Evolutionary conservation across 2,888 invertebrate species (phyloP), one percentile per base, ranked within the genome.

Genomic region (Notocelia uddmanniana): DNA sequence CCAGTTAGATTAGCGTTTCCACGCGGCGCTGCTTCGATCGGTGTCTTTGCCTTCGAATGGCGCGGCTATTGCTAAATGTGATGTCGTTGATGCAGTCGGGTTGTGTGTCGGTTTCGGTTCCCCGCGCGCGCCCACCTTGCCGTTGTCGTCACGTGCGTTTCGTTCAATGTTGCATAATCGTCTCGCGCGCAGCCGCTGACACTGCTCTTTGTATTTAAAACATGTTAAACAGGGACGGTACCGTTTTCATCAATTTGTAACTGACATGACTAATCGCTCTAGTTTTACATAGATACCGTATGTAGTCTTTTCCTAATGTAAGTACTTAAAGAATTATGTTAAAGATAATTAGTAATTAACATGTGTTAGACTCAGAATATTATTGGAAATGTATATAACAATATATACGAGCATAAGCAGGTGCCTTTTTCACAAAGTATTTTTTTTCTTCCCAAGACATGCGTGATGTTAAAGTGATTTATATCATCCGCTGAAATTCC

Each of bases 1-100:
- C 90, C 83, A 89, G 90, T 88, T 92, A 89, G 89, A 91, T 90
- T 88, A 89, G 84, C 81, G 85, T 88, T 84, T 87, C 81, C 83
- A 85, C 85, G 83, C 82, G 78, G 79, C 80, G 83, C 84, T 85
- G 82, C 85, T 84, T 79, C 81, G 83, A 82, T 85, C 83, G 83
- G 85, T 85, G 85, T 86, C 84, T 87, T 86, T 85, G 88, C 87
- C 91, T 91, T 92, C 90, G 85, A 90, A 88, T 84, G 77, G 77
- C 73, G 80, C 84, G 77, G 77, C 73, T 80, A 83, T 91, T 90
- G 87, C 88, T 87, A 89, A 91, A 91, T 87, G 82, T 81, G 72
- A 64, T 84, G 80, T 82, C 80, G 81, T 78, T 68, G 68, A 67
- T 74, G 68, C 54, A 60, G 73, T 75, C 73, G 64, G 76, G 74